Evolutionary conservation across 2,113 vertebrate genomes (phyloP).

Genomic region (Corythornis vintsioides): DNA sequence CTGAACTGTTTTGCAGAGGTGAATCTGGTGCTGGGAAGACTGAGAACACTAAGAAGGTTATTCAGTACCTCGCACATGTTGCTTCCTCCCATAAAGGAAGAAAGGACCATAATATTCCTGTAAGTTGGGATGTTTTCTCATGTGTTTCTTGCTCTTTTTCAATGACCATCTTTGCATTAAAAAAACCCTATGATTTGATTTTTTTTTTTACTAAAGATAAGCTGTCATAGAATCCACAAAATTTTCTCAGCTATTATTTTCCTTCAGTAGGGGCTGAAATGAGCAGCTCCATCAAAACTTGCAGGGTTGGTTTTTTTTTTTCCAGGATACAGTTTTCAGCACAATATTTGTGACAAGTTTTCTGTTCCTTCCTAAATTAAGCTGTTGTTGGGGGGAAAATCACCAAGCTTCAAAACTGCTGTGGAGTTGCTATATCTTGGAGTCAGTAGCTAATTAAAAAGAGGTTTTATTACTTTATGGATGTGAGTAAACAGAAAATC

Average conservation of each 20-base stretch:
- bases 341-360: background rate
- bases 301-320: too few species aligned
- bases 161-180: background rate
- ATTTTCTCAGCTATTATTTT: background rate
- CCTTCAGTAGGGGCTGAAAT: background rate
- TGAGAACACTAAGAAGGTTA: constrained; percentile 98
- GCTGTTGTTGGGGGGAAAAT: background rate
- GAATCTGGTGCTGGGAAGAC: constrained; percentile 99
- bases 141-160: background rate
- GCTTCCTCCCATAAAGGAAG: constrained; percentile 98
- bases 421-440: background rate
- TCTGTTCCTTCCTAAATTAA: background rate
- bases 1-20: constrained; percentile 80
- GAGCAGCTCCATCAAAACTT: background rate
- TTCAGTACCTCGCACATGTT: constrained; percentile 98
- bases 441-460: background rate
- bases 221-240: background rate
- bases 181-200: background rate
- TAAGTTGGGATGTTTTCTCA: constrained; percentile 78
- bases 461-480: background rate
- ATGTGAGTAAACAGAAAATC: background rate
- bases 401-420: background rate
- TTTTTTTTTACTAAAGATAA: background rate
- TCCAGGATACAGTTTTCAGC: background rate
- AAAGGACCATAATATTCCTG: constrained; percentile 96